Evolutionary conservation across 2,888 invertebrate genomes (phyloP).

Genomic region (Theristus sp.): DNA sequence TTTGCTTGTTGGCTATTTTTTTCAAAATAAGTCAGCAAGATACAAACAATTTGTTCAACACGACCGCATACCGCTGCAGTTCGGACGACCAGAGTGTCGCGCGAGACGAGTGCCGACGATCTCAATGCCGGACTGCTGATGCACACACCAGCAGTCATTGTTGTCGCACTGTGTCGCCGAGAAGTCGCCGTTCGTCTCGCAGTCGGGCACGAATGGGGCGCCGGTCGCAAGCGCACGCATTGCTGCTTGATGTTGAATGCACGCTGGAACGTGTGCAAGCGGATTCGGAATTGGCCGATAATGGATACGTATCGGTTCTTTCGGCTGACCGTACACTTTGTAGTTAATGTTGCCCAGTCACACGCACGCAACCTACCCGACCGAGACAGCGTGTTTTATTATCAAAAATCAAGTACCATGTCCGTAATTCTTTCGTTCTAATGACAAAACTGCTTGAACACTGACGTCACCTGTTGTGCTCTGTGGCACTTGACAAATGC

Average conservation of each 20-base stretch:
- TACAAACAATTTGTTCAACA: no score
- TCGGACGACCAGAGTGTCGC: constrained; percentile 9
- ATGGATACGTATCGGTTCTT: no score
- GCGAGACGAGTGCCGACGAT: constrained; percentile 14
- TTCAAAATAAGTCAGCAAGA: no score
- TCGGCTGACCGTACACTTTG: no score
- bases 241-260: constrained; percentile 10
- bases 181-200: constrained; percentile 16
- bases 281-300: no score
- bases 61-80: constrained; percentile 14
- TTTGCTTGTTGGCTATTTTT: no score
- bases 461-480: constrained; percentile 7
- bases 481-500: constrained; percentile 10
- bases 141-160: constrained; percentile 14
- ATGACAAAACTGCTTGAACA: no score
- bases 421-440: no score
- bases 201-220: constrained; percentile 10
- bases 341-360: no score
- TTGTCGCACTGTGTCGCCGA: constrained; percentile 16
- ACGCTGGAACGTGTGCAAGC: constrained; percentile 4
- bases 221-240: constrained; percentile 6
- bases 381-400: no score
- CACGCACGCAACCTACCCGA: no score
- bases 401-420: no score
- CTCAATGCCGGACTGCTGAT: constrained; percentile 15